phyloP scores from a whole-genome alignment of 2,797 vertebrate genomes.

The Eleutherodactylus coqui region DNA sequence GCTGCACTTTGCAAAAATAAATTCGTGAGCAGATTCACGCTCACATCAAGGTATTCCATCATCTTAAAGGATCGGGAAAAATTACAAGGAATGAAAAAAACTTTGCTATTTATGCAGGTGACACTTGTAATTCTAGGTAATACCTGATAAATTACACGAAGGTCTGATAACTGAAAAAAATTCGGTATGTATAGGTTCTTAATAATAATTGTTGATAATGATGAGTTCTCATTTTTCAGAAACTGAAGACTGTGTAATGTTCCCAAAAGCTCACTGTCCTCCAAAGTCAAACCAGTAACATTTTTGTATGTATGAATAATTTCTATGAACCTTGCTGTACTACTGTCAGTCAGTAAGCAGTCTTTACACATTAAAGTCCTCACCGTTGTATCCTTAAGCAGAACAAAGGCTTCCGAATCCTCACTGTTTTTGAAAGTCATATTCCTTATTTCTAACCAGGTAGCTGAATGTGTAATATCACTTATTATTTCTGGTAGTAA shows the following conservation, averaged over 20 bases:
- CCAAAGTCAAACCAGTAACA: constrained; percentile 65
- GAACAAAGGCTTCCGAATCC: constrained; percentile 11
- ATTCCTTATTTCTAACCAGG: constrained; percentile 71
- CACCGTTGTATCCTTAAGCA: constrained; percentile 10
- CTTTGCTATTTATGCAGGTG: constrained; percentile 71
- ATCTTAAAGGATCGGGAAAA: constrained; percentile 70
- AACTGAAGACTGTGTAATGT: constrained; percentile 54
- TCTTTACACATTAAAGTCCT: constrained; percentile 70
- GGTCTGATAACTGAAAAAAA: constrained; percentile 74
- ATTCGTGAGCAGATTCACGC: constrained; percentile 76
- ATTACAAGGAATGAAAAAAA: constrained; percentile 75
- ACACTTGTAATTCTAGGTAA: constrained; percentile 67
- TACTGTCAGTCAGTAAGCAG: constrained; percentile 53
- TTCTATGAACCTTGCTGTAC: constrained; percentile 35
- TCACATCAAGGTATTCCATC: constrained; percentile 78
- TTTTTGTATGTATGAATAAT: constrained; percentile 47
- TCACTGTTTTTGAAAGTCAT: background rate
- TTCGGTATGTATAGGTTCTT: constrained; percentile 66
- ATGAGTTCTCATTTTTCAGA: background rate
- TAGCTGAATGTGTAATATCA: constrained; percentile 70
- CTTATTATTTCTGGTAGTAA: constrained; percentile 66
- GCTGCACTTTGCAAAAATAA: constrained; percentile 69
- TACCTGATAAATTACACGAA: constrained; percentile 59
- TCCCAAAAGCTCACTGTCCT: constrained; percentile 70
- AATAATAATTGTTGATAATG: constrained; percentile 65